A percentile compares a stretch with the other conserved stretches of the same genome.
These are phyloP conservation scores for Meiosimyza decipiens DNA, from an alignment of 2,888 invertebrate genomes.

Conservation along the genomic window DNA sequence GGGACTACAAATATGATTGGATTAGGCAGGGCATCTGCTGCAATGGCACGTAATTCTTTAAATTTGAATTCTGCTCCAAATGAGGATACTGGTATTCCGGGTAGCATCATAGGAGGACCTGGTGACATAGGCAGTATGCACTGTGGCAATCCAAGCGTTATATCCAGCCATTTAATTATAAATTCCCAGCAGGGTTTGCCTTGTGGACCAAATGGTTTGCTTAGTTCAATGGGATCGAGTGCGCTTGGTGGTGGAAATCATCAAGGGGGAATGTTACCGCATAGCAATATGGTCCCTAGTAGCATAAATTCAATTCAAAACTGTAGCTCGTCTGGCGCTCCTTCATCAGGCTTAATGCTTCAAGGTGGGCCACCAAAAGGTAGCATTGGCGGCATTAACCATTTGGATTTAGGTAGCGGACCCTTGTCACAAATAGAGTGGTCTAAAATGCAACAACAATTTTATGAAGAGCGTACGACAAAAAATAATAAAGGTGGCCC, in stretches of 20 bases:
- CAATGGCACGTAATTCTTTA: conserved; percentile 15
- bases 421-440: conserved; percentile 81
- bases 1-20: conserved; percentile 23
- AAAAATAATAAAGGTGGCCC: conserved; percentile 61
- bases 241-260: conserved; percentile 40
- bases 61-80: conserved; percentile 1
- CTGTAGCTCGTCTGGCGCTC: conserved; percentile 37
- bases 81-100: conserved; percentile 9
- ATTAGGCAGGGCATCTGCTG: conserved; percentile 14
- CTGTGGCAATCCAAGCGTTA: conserved; percentile 14
- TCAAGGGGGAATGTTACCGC: conserved; percentile 26
- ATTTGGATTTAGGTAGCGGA: conserved; percentile 43
- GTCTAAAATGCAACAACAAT: conserved; percentile 91
- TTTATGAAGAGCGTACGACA: conserved; percentile 75
- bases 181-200: conserved; percentile 41
- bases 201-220: conserved; percentile 39
- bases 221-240: conserved; percentile 41
- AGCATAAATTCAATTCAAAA: conserved; percentile 45
- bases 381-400: conserved; percentile 39
- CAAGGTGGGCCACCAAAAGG: conserved; percentile 40
- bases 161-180: conserved; percentile 17
- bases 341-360: conserved; percentile 57
- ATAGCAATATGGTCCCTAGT: conserved; percentile 45
- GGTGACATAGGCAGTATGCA: conserved; percentile 25
- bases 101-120: conserved; percentile 17